phyloP scores from a whole-genome alignment of 2,888 invertebrate species.

The Linnaemya tessellans region DNA sequence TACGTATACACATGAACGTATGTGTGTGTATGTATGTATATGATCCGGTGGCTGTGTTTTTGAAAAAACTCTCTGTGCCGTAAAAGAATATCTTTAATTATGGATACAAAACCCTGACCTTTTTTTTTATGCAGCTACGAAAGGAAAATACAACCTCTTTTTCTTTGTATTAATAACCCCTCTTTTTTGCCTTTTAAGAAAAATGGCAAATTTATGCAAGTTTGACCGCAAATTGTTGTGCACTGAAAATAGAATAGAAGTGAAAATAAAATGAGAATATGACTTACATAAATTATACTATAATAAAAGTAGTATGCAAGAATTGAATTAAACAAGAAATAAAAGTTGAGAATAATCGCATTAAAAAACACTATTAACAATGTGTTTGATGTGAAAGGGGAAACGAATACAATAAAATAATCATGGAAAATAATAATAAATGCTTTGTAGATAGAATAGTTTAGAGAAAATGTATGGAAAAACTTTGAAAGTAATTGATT shows the following conservation, averaged over 20 bases:
- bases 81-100: slow-evolving; percentile 38
- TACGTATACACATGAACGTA: background rate
- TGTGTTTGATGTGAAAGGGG: background rate
- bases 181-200: slow-evolving; percentile 14
- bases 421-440: slow-evolving; percentile 9
- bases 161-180: slow-evolving; percentile 23
- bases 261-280: slow-evolving; percentile 24
- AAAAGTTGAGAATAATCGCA: background rate
- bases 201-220: slow-evolving; percentile 40
- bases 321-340: slow-evolving; percentile 20
- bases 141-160: background rate
- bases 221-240: slow-evolving; percentile 49
- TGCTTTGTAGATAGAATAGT: background rate
- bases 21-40: background rate
- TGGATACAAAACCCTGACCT: slow-evolving; percentile 55
- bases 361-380: background rate
- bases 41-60: background rate
- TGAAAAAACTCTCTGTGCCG: slow-evolving; percentile 12
- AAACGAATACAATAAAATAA: slow-evolving; percentile 10
- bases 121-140: slow-evolving; percentile 25
- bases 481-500: background rate
- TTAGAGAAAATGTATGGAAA: background rate
- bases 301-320: background rate
- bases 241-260: slow-evolving; percentile 53
- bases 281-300: background rate